phyloP scores from a whole-genome alignment of 92 coral and sea anemone species.

The Nematostella vectensis region DNA sequence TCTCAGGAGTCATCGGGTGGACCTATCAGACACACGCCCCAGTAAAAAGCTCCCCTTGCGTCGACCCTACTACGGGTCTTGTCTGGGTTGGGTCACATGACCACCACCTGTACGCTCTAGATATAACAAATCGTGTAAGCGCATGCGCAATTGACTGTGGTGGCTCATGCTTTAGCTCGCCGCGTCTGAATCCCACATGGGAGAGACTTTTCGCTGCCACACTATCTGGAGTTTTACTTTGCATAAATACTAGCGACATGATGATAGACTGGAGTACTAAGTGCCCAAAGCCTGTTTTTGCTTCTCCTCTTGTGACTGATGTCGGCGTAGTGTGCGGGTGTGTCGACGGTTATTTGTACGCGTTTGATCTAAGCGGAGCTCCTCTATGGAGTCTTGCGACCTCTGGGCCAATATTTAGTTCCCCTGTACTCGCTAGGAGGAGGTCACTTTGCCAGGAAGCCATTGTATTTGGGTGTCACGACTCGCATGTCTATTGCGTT shows the following conservation, averaged over 20 bases:
- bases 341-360: conserved; percentile 56
- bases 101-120: conserved; percentile 62
- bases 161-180: conserved; percentile 88
- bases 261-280: conserved; percentile 50
- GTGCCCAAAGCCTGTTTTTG: conserved; percentile 84
- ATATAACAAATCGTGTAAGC: conserved; percentile 38
- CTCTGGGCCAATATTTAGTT: conserved; percentile 51
- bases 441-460: neutral
- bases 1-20: conserved; percentile 55
- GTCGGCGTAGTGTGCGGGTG: conserved; percentile 59
- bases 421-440: conserved; percentile 24
- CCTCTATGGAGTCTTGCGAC: conserved; percentile 52
- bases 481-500: conserved; percentile 56
- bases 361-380: conserved; percentile 48
- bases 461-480: conserved; percentile 65
- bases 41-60: conserved; percentile 82
- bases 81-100: conserved; percentile 98
- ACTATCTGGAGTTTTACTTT: conserved; percentile 52
- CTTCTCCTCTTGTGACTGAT: conserved; percentile 52
- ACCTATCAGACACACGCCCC: conserved; percentile 68
- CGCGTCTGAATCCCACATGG: conserved; percentile 38
- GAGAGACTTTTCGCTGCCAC: conserved; percentile 70
- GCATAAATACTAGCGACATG: conserved; percentile 37
- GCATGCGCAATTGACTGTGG: conserved; percentile 50
- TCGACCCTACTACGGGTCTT: conserved; percentile 73